Percentiles rank a stretch among this genome's conserved stretches.
phyloP scores from a whole-genome alignment of 2,888 invertebrate genomes.

The Ochlodes sylvanus region DNA sequence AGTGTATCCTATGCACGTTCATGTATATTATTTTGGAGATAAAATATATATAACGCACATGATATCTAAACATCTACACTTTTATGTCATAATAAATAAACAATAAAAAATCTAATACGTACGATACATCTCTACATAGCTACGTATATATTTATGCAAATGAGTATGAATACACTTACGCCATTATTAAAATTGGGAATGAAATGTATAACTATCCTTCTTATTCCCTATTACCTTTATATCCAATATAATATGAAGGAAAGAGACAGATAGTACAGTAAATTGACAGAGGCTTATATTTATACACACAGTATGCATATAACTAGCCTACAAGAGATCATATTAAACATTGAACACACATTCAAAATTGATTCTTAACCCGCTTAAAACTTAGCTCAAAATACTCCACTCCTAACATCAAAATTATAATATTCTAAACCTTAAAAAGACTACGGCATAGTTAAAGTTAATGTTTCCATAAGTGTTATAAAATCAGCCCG shows the following conservation, averaged over 20 bases:
- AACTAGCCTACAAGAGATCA: slow-evolving; percentile 61
- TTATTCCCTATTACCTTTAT: slow-evolving; percentile 68
- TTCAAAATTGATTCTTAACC: slow-evolving; percentile 30
- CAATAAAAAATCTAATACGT: not conserved
- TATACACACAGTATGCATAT: slow-evolving; percentile 73
- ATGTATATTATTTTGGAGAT: too few relatives aligned
- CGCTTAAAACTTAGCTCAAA: slow-evolving; percentile 13
- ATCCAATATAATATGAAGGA: slow-evolving; percentile 71
- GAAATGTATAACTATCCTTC: slow-evolving; percentile 44
- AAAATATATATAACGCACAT: too few relatives aligned
- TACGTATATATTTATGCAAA: slow-evolving; percentile 27
- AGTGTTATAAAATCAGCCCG: slow-evolving; percentile 5
- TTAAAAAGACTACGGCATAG: slow-evolving; percentile 11
- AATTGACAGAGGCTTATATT: slow-evolving; percentile 61
- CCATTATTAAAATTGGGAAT: not conserved
- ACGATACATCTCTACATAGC: slow-evolving; percentile 1
- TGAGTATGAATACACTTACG: slow-evolving; percentile 16
- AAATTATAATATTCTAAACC: not conserved
- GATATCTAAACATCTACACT: not conserved
- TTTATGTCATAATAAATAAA: not conserved
- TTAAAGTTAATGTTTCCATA: slow-evolving; percentile 9
- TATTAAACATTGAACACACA: slow-evolving; percentile 50
- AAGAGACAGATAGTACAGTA: slow-evolving; percentile 56
- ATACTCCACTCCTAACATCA: not conserved
- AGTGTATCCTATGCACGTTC: too few relatives aligned